phyloP scores from a whole-genome alignment of 2,888 invertebrate genomes.

The Synergus japonicus region DNA sequence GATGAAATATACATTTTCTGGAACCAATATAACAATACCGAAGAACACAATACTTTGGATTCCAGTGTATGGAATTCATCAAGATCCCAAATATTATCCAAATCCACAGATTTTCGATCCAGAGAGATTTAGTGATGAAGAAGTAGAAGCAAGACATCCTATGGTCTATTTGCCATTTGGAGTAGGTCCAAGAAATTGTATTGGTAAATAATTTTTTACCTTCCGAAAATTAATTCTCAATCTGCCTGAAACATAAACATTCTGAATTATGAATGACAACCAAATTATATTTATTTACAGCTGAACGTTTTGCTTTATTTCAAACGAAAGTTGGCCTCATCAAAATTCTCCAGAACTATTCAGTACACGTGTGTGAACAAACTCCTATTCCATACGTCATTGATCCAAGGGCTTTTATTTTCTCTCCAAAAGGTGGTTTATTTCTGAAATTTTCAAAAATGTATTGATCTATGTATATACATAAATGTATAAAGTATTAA shows the following conservation, averaged over 20 bases:
- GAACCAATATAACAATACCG: slow-evolving; percentile 61
- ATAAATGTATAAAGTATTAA: too few species aligned
- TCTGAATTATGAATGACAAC: too few species aligned
- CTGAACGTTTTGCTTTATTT: slow-evolving; percentile 64
- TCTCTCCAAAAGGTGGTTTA: slow-evolving; percentile 63
- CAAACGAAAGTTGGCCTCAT: slow-evolving; percentile 74
- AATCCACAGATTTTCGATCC: slow-evolving; percentile 14
- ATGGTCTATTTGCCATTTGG: slow-evolving; percentile 69
- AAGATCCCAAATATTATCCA: slow-evolving; percentile 58
- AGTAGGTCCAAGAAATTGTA: slow-evolving; percentile 71
- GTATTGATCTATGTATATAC: neutral
- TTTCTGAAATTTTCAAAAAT: slow-evolving; percentile 64
- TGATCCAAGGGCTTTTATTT: slow-evolving; percentile 58
- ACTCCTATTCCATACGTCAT: slow-evolving; percentile 63
- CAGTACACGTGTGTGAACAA: slow-evolving; percentile 67
- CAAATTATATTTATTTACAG: slow-evolving; percentile 52
- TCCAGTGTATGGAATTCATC: slow-evolving; percentile 61
- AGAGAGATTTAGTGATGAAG: slow-evolving; percentile 65
- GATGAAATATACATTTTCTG: slow-evolving; percentile 20
- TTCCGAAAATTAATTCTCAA: neutral
- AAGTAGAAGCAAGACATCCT: slow-evolving; percentile 56
- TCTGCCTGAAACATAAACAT: too few species aligned
- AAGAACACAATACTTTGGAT: slow-evolving; percentile 54
- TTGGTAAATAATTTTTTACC: slow-evolving; percentile 58
- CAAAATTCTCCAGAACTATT: slow-evolving; percentile 68